phyloP scores from a whole-genome alignment of 1,140 invertebrate genomes.

The Mactra quadrangularis region DNA sequence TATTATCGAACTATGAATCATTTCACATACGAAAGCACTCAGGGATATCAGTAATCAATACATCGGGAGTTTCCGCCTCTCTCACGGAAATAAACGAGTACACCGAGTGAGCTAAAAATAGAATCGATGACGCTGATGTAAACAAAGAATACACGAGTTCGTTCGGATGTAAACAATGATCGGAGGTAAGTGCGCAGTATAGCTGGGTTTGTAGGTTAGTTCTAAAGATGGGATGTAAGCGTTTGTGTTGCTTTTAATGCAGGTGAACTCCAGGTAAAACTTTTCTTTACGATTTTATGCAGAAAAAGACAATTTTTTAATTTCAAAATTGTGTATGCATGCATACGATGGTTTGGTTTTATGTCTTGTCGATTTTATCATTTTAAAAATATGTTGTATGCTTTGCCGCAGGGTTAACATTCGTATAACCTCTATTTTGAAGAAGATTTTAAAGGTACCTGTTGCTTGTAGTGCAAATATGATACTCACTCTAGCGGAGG shows the following conservation, averaged over 20 bases:
- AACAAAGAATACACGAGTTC: constrained; percentile 31
- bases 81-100: constrained; percentile 1
- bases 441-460: no score
- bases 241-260: neutral
- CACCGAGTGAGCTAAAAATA: constrained; percentile 22
- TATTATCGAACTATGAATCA: no score
- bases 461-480: no score
- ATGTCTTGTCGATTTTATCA: no score
- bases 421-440: no score
- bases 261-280: neutral
- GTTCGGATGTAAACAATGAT: neutral
- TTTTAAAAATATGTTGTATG: no score
- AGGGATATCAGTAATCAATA: no score
- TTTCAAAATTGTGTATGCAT: neutral
- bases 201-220: no score
- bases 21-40: no score
- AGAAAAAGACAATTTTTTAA: neutral
- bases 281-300: neutral
- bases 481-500: no score
- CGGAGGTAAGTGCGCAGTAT: constrained; percentile 1
- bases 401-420: no score
- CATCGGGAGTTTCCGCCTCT: neutral
- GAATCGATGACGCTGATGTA: constrained; percentile 21
- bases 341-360: neutral
- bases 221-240: neutral